Base-by-base conservation (phyloP, 2,113 vertebrate species). In the Psilopogon haemacephalus region DNA sequence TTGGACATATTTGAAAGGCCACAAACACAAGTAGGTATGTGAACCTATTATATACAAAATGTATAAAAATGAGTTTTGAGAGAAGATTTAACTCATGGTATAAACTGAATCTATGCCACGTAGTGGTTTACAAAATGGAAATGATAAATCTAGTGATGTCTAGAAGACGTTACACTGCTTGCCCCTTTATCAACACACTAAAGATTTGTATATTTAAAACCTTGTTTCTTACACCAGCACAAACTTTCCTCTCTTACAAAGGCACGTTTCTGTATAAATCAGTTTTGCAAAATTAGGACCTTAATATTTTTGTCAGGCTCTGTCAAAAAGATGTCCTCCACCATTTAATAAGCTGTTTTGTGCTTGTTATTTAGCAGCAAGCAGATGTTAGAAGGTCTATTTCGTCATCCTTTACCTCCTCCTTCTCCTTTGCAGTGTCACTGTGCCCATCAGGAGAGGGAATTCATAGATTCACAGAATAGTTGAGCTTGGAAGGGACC, bases 1-100 rank as follows among this genome's bases (percentile, higher is more conserved):
- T 96, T 98, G 90, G 98, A 98, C 93, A 98, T 96, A 97, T 98
- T 84, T 97, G 24, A 97, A 98, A 90, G 97, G 97, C 91, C 97
- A 96, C 91, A 98, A 98, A 73, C 82, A 87, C 40, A 90, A 94
- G 90, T 92, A 97, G 86, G 86, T 95, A 68, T 15, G 46, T 11
- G 8, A 87, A 65, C 10, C 11, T 52, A 1, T 56, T 63, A 52
- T 19, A 24, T 9, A 58, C 13, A 76, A 52, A 64, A n/a, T 55
- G 4, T 48, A 26, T 32, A 55, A 72, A 87, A 58, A 15, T 4
- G 1, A 13, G 48, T 76, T 72, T 93, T 79, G 72, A 60, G 67
- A 69, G 44, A 79, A 72, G 17, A 44, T 2, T 0, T 10, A 27
- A 56, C 8, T 73, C n/a, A 16, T 3, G 4, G 6, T 48, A 2